Base-by-base conservation (phyloP, 1,140 invertebrate species). In the Zelostemma sp. region DNA sequence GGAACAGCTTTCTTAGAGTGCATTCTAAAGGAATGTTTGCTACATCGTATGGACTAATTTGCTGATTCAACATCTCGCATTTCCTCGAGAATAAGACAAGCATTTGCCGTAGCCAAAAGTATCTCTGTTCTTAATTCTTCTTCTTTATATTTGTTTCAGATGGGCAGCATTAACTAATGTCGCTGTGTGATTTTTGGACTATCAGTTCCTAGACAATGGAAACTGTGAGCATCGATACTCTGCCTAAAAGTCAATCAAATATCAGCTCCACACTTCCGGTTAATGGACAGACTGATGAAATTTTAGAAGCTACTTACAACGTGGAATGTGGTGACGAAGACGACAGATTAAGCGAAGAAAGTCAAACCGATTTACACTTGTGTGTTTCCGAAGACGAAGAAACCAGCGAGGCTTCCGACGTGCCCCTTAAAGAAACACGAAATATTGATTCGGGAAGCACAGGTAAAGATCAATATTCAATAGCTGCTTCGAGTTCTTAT, bases 301-400 rank as follows among this genome's bases (percentile, higher is more conserved):
- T 41, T 18, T 21, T 55, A 45, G 45, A 54, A 41, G 41, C 21
- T 21, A 40, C 48, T 38, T 46, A 28, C 33, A 76, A 78, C 14
- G 74, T 79, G 17, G 76, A 74, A 49, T 80, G 82, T 17, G 72
- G 72, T 33, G 78, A 75, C 12, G 80, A 85, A 49, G 81, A 80
- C 80, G 79, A 49, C 79, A 80, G 75, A 19, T 48, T 80, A 1
- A 81, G 80, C 6, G 79, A 81, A 62, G 79, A 79, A 48, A 80
- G 78, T 65, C 25, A 28, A 8, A 28, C 25, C 25, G 25, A 28
- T 3, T 72, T 82, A 21, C 80, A 76, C 47, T 80, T 83, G 48
- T 76, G 75, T 68, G 38, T 81, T n/a, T 82, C 81, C 12, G 82
- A 84, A 68, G 82, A 80, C 48, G 81, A 83, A 17, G 80, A 83